Conservation (phyloP, 2,797 vertebrate species). For the Acipenser ruthenus region DNA sequence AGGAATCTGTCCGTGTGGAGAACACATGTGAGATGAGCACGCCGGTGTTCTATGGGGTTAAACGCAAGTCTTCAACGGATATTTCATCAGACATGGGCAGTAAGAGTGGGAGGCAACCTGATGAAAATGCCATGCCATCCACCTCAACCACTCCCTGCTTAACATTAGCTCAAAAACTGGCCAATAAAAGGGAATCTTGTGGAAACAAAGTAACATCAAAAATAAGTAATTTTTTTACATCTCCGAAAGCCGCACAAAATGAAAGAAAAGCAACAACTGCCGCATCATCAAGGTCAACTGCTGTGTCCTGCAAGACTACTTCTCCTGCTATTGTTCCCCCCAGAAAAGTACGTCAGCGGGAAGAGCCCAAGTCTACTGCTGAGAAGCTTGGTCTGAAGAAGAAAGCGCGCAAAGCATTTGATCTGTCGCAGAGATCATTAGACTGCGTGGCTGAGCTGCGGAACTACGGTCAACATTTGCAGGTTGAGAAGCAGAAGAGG, state of each 20-base stretch:
- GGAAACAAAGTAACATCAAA: no score
- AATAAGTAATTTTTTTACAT: no score
- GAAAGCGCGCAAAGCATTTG: slow-evolving; percentile 52
- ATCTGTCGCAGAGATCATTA: slow-evolving; percentile 62
- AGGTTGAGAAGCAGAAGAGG: slow-evolving; percentile 36
- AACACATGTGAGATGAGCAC: slow-evolving; percentile 1
- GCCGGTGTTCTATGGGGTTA: no score
- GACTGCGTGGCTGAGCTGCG: slow-evolving; percentile 49
- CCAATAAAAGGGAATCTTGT: no score
- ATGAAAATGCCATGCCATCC: no score
- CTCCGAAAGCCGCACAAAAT: background rate
- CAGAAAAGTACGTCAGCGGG: slow-evolving; percentile 47
- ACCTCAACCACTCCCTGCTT: no score
- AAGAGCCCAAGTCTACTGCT: slow-evolving; percentile 42
- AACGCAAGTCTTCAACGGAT: no score
- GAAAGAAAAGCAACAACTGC: slow-evolving; percentile 15
- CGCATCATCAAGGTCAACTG: background rate
- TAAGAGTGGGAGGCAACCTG: no score
- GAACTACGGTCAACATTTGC: slow-evolving; percentile 54
- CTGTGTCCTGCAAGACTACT: slow-evolving; percentile 10
- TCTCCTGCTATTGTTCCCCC: slow-evolving; percentile 59
- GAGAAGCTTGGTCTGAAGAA: slow-evolving; percentile 71
- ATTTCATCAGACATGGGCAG: no score
- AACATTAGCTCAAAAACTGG: no score
- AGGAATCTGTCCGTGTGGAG: background rate